phyloP scores from a whole-genome alignment of 2,797 vertebrate species.

The Nyctalus aviator region DNA sequence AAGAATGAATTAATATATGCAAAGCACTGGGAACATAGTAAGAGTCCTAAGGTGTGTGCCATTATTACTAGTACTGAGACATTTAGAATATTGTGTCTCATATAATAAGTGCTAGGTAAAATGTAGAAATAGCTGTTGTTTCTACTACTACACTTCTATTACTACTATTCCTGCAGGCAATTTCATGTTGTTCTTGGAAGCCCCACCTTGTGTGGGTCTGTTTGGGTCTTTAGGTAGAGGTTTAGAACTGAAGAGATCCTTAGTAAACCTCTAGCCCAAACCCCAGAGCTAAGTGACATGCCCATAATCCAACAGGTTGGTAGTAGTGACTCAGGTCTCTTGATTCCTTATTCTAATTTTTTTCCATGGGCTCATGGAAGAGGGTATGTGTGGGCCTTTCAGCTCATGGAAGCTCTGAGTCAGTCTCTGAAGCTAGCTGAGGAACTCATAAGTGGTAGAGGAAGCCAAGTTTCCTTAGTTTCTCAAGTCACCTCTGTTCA shows the following conservation, averaged over 20 bases:
- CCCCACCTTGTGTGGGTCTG: neutral
- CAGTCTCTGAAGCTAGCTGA: slow-evolving; percentile 16
- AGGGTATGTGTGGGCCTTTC: neutral
- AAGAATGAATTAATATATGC: slow-evolving; percentile 50
- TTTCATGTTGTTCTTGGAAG: slow-evolving; percentile 41
- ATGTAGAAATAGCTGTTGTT: slow-evolving; percentile 6
- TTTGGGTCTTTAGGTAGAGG: slow-evolving; percentile 45
- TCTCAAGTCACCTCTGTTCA: neutral
- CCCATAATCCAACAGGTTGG: neutral
- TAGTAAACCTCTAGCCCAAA: slow-evolving; percentile 25
- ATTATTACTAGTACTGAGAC: slow-evolving; percentile 13
- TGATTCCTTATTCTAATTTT: neutral
- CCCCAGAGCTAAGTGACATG: neutral
- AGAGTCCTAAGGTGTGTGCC: neutral
- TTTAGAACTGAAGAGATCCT: slow-evolving; percentile 52
- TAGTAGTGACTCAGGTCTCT: neutral
- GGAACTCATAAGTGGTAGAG: neutral
- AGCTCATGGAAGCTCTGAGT: slow-evolving; percentile 40
- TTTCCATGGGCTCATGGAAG: slow-evolving; percentile 20
- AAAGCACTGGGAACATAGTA: slow-evolving; percentile 29
- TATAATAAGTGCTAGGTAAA: slow-evolving; percentile 50
- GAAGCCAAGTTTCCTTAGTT: neutral
- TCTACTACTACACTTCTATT: neutral
- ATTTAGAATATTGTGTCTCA: slow-evolving; percentile 44
- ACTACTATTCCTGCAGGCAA: neutral